phyloP scores from a whole-genome alignment of 2,888 invertebrate species.

The Drosophila testacea region DNA sequence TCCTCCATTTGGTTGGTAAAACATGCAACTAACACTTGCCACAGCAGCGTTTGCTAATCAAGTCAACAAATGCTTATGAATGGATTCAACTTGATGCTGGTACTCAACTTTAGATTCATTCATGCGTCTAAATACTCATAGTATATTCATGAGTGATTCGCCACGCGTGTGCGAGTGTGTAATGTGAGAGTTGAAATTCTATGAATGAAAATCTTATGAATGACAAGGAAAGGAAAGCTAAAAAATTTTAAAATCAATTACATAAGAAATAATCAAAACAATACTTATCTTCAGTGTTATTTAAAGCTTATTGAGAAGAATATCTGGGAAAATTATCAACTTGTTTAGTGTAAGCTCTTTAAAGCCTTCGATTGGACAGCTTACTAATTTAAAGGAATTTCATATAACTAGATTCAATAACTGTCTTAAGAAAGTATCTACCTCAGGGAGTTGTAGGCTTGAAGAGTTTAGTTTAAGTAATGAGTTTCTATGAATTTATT shows the following conservation, averaged over 20 bases:
- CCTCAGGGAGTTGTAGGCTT: no score
- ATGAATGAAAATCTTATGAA: conserved; percentile 37
- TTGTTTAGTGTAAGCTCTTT: not conserved
- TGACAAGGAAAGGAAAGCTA: conserved; percentile 3
- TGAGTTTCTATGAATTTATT: no score
- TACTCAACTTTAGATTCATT: conserved; percentile 32
- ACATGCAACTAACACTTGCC: conserved; percentile 45
- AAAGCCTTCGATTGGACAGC: not conserved
- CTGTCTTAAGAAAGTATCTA: no score
- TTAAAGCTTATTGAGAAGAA: no score
- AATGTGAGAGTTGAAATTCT: conserved; percentile 16
- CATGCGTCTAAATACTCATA: conserved; percentile 24
- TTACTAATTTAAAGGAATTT: no score
- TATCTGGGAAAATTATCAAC: no score
- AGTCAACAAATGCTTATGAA: conserved; percentile 34
- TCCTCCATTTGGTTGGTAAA: not conserved
- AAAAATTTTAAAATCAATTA: no score
- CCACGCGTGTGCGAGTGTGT: conserved; percentile 12
- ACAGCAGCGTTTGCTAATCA: conserved; percentile 24
- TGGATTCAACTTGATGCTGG: conserved; percentile 27
- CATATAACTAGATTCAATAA: no score
- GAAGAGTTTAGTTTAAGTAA: no score
- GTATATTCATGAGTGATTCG: conserved; percentile 33
- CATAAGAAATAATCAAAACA: no score
- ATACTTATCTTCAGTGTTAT: no score